Evolutionary conservation across 1,140 invertebrate genomes (phyloP), one percentile per base, ranked within the genome.

Genomic region (Lanistes nyassanus): DNA sequence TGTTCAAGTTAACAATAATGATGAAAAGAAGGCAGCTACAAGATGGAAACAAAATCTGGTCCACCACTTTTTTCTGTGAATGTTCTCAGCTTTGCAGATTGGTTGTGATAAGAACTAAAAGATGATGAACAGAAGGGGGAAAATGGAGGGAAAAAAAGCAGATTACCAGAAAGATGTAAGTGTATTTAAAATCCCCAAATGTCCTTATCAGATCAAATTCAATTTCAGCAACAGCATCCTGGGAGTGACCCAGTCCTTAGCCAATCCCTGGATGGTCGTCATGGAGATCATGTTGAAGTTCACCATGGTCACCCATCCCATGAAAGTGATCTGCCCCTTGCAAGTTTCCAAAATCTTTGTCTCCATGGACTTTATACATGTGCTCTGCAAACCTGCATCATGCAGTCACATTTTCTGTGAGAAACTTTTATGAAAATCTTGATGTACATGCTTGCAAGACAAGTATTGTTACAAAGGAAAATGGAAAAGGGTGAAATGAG

Each of bases 351-450:
- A 62, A 53, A 2, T 77, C 77, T 26, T 73, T 58, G 19, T 79
- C 72, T 1, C 80, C 77, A 71, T 84, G 82, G 23, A 80, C 79
- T 39, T 79, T 74, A 23, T 65, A 73, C 83, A 83, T 84, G 76
- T 83, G 82, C 39, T 83, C 83, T 3, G 83, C 83, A 78, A 83
- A 83, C 56, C 82, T 84, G 75, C 42, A 68, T 67, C 26, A 70
- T 76, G 53, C 58, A 66, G 42, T 13, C 36, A 21, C 42, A 26
- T 34, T 37, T 31, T 0, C 21, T 34, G 47, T 64, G 0, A 31
- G 26, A 31, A 39, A 16, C 26, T 53, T 64, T 51, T 23, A 23
- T 19, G n/a, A 3, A 29, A 53, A 71, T 21, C 23, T 36, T 21
- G 13, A 3, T 16, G 23, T 64, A 4, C 36, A 69, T 39, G 51